phyloP scores from a whole-genome alignment of 2,797 vertebrate genomes.

The Dallia pectoralis region DNA sequence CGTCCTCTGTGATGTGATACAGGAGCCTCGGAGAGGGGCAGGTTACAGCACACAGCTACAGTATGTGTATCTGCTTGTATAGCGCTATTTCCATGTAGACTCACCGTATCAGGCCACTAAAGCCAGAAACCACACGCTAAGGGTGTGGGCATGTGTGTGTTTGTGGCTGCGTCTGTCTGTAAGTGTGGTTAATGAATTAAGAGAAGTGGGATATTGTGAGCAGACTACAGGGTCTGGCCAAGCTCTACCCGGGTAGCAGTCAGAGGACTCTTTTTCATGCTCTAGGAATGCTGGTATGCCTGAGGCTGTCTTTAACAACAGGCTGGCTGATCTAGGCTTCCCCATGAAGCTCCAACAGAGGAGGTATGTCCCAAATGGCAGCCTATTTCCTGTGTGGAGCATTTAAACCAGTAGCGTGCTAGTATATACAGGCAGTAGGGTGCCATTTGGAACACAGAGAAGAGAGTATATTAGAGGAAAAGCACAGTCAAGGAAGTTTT shows the following conservation, averaged over 20 bases:
- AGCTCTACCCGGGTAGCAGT: slow-evolving; percentile 35
- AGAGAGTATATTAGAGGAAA: slow-evolving; percentile 14
- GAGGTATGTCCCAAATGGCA: not conserved
- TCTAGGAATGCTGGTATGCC: slow-evolving; percentile 56
- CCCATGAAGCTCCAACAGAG: slow-evolving; percentile 38
- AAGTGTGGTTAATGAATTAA: slow-evolving; percentile 41
- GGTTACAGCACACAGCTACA: not conserved
- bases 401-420: not conserved
- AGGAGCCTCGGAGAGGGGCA: not conserved
- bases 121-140: not conserved
- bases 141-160: not conserved
- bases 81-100: too few species aligned
- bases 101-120: too few species aligned
- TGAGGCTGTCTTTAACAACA: slow-evolving; percentile 59
- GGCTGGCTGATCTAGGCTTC: slow-evolving; percentile 55
- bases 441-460: slow-evolving; percentile 12
- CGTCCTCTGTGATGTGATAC: not conserved
- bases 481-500: slow-evolving; percentile 35
- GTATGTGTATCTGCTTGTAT: not conserved
- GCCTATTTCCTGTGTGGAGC: not conserved
- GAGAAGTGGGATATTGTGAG: slow-evolving; percentile 43
- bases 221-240: slow-evolving; percentile 43
- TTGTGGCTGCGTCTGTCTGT: not conserved
- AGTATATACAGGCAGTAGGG: slow-evolving; percentile 15
- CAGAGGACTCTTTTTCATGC: slow-evolving; percentile 58